Percentiles rank a stretch among this genome's conserved stretches.
These are phyloP conservation scores for Anoplolepis gracilipes DNA, from an alignment of 1,140 invertebrate genomes.

Conservation along the genomic window DNA sequence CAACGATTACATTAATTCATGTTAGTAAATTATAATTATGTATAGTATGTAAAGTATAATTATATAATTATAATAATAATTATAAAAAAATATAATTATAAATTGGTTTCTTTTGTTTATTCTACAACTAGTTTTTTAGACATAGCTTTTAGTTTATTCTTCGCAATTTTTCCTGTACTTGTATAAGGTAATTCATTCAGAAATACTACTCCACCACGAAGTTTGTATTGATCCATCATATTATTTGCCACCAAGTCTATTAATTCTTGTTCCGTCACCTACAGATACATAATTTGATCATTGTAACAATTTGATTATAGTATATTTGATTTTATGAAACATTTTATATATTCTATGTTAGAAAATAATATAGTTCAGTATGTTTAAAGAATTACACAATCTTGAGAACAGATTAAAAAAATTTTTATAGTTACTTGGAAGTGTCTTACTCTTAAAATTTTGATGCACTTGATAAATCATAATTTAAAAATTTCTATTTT, in stretches of 20 bases:
- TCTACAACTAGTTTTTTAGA: slow-evolving; percentile 43
- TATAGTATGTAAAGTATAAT: no score
- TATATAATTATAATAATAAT: no score
- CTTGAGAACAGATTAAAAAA: background rate
- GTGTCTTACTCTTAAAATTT: background rate
- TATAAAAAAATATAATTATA: no score
- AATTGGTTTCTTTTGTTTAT: no score
- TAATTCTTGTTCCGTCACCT: slow-evolving; percentile 75
- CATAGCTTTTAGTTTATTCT: slow-evolving; percentile 69
- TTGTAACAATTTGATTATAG: background rate
- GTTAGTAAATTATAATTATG: no score
- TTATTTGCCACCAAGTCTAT: slow-evolving; percentile 61
- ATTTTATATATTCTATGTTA: background rate
- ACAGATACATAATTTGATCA: background rate
- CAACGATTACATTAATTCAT: no score
- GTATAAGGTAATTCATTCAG: slow-evolving; percentile 85
- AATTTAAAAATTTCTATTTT: background rate
- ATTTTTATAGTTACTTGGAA: background rate
- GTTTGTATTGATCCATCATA: slow-evolving; percentile 68
- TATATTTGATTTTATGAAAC: background rate
- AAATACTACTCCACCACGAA: slow-evolving; percentile 85
- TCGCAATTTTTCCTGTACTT: slow-evolving; percentile 84
- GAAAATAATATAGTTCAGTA: background rate
- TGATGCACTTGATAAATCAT: background rate
- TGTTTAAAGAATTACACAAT: background rate